Base-by-base conservation (phyloP, 1,140 invertebrate species). In the Antheraea pernyi region DNA sequence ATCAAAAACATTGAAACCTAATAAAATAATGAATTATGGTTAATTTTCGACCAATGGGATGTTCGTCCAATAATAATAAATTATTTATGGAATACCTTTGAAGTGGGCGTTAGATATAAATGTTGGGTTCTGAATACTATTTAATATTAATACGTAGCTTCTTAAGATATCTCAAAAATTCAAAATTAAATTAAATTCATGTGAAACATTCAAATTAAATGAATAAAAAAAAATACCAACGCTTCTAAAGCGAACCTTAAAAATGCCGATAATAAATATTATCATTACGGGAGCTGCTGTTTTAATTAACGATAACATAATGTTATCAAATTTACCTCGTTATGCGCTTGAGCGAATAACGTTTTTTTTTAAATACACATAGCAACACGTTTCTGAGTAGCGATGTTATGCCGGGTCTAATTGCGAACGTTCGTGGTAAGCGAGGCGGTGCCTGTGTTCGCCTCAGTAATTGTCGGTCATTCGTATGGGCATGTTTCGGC, bases 361-460 rank as follows among this genome's bases (percentile, higher is more conserved):
- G 39, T 42, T 42, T 42, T 42, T 42, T 42, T 42, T 42, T 39
- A 39, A 42, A 42, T 11, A 42, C 39, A 42, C 39, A 61, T 76
- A 64, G 65, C 74, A 74, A 76, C 64, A 72, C 59, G 68, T 58
- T 77, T 77, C 77, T 68, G 67, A 77, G 77, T 79, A 79, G 19
- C 64, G 19, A 42, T 42, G 65, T 68, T 68, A 77, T 73, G 71
- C 71, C 59, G 70, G 69, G 75, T 74, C 75, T 77, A 79, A 79
- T 79, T 79, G 67, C 67, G 19, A 59, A 62, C 60, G 69, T 79
- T 79, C 77, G 73, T 36, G 69, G 77, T 79, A 79, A 61, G 19
- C 18, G 48, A 62, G 66, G 75, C 77, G 77, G 77, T 46, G 71
- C 64, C 67, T 74, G 62, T 74, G 75, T 77, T 68, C 72, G 65